A percentile compares a stretch with the other conserved stretches of the same genome.
Conservation (phyloP, 1,140 invertebrate species). For the Oedothorax gibbosus region DNA sequence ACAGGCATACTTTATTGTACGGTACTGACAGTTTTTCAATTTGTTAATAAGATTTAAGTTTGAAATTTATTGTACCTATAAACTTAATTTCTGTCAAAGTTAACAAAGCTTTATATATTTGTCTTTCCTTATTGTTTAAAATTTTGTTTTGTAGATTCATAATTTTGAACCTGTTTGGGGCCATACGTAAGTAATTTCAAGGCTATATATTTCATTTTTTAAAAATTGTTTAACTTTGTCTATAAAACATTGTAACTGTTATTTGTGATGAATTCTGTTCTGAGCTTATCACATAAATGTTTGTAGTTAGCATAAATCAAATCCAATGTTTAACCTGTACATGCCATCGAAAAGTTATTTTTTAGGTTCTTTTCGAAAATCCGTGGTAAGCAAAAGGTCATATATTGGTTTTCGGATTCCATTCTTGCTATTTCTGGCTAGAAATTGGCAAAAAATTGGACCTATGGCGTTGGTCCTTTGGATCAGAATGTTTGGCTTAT, state of each 20-base stretch:
- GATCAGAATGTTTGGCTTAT: background rate
- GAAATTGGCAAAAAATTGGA: constrained; percentile 6
- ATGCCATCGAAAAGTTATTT: constrained; percentile 25
- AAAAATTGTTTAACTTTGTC: background rate
- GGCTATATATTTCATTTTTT: background rate
- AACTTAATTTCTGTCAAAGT: too few relatives aligned
- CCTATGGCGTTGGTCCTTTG: constrained; percentile 11
- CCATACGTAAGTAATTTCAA: constrained; percentile 73
- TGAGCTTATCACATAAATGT: background rate
- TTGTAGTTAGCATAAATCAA: too few relatives aligned
- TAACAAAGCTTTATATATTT: too few relatives aligned
- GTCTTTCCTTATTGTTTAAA: too few relatives aligned
- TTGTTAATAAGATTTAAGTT: too few relatives aligned
- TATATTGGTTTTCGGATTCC: constrained; percentile 7
- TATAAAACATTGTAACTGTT: too few relatives aligned
- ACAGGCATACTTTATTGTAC: too few relatives aligned
- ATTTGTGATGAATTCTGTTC: background rate
- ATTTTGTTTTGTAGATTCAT: constrained; percentile 75
- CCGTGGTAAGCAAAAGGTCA: constrained; percentile 11
- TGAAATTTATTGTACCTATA: too few relatives aligned
- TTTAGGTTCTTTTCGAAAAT: constrained; percentile 23
- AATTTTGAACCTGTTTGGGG: constrained; percentile 97
- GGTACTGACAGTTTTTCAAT: too few relatives aligned
- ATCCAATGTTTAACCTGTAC: background rate
- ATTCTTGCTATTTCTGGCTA: constrained; percentile 10